Percentiles rank a stretch among this genome's conserved stretches.
These are phyloP conservation scores for Pantherophis guttatus DNA, from an alignment of 2,113 vertebrate genomes.

Conservation along the genomic window DNA sequence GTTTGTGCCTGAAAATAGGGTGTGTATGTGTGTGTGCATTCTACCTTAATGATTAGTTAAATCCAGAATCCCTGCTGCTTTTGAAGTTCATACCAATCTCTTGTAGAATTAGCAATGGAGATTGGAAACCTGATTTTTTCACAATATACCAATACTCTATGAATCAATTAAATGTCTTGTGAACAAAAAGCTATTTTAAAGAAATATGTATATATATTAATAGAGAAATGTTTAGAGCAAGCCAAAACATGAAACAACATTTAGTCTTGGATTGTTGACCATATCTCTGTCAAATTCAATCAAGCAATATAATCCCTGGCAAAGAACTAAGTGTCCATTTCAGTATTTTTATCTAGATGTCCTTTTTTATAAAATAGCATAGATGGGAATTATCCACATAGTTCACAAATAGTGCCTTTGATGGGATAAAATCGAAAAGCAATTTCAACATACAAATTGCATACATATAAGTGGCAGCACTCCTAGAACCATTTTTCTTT, in stretches of 20 bases:
- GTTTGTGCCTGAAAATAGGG: too few species aligned
- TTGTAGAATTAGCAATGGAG: too few species aligned
- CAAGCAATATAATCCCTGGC: constrained; percentile 21
- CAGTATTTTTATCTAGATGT: constrained; percentile 13
- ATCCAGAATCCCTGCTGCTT: too few species aligned
- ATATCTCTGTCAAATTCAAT: constrained; percentile 8
- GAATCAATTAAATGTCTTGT: too few species aligned
- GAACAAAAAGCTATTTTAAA: too few species aligned
- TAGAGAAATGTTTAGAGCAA: background rate
- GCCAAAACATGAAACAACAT: background rate
- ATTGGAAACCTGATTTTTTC: too few species aligned
- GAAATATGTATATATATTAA: too few species aligned
- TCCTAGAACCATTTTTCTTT: background rate
- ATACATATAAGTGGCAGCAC: background rate
- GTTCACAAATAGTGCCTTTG: background rate
- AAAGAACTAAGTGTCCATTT: constrained; percentile 1
- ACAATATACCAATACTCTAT: too few species aligned
- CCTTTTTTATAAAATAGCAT: background rate
- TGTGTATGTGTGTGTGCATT: too few species aligned
- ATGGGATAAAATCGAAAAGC: constrained; percentile 2
- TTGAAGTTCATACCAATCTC: too few species aligned
- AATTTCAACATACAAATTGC: background rate
- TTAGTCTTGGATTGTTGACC: background rate
- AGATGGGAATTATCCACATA: constrained; percentile 2
- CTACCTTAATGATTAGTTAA: too few species aligned